Base-by-base conservation (phyloP, 23 tunicate genomes). In the Oikopleura vanhoeffeni region DNA sequence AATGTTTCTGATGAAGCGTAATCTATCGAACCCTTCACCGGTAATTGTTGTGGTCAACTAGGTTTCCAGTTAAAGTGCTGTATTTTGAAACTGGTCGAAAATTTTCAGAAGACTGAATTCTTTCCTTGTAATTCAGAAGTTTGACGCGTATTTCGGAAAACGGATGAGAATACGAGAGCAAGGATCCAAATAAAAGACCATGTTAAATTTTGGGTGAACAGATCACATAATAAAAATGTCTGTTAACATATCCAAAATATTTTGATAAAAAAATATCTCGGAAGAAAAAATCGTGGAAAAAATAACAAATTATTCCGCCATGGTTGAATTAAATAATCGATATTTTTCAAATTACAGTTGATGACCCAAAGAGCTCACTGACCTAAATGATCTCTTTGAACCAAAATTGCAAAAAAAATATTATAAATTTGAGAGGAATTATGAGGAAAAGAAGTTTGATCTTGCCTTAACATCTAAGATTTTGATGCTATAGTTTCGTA, bases 111-210 rank as follows among this genome's bases (percentile, higher is more conserved):
- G 27, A 2, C 35, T 33, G 79, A 3, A 30, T 32, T 30, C 3
- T 28, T n/a, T 33, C 79, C 79, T 3, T 18, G 34, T 71, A 18
- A 33, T 2, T 18, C 34, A 71, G 35, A 18, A 32, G 32, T 30
- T 18, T 13, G 4, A 30, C 32, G 4, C 3, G 79, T 24, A 13
- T 71, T 85, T 38, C 98, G 84, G 39, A 90, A 33, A 36, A 90
- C 98, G 1, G 88, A 91, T n/a, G 90, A 83, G 27, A 83, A 39
- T 4, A 94, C 85, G 41, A 91, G 84, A 40, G 76, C 40, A 41
- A 85, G 84, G 40, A 94, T 91, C 91, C 98, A 34, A 86, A 83
- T 0, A 76, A 34, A 32, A 94, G 83, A 4, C 98, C 98, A 36
- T 39, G 88, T 95, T 0, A n/a, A n/a, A n/a, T n/a, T n/a, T n/a